Base-by-base conservation (phyloP, 2,797 vertebrate genomes). In the Rhynchotus rufescens region DNA sequence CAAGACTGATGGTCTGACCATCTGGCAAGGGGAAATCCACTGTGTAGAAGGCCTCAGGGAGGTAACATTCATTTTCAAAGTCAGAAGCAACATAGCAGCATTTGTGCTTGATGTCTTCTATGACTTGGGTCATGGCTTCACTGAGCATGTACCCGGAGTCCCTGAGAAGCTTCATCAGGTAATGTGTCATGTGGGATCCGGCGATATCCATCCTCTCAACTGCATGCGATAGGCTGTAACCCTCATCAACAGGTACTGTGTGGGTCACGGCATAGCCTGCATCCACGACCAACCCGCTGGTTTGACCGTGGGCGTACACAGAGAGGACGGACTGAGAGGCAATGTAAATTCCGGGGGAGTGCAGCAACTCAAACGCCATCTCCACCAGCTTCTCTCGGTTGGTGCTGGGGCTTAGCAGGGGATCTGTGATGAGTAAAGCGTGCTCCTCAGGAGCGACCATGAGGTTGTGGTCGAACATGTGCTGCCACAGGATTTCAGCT, bases 341-440 rank as follows among this genome's bases (percentile, higher is more conserved):
- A 20, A 97, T 89, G 2, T 94, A 95, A 84, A 94, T 87, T 28
- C 93, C 85, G 0, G 97, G 95, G 1, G 85, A 88, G n/a, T 23
- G 15, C 71, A 96, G 89, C 1, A 91, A 78, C 77, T 97, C 89
- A 6, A 97, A 97, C 15, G 74, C 93, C 13, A 96, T 64, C 54
- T 97, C 97, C 26, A 91, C 92, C 44, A 96, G 64, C 68, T 96
- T 96, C 79, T 97, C 96, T 7, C 86, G 61, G 84, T 97, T 96
- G n/a, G 93, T 96, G 25, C 68, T 30, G 6, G 96, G 97, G 75
- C 93, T 95, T 86, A 96, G 96, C 17, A 88, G 96, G 0, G 94
- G 94, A 36, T 97, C 96, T 0, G 97, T 95, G 93, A 97, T 93
- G 7, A 97, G 78, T 42, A 97, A 84, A 1, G 96, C 93, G 32